Conservation (phyloP, 2,113 vertebrate species). For the Stomatorhinus ivindoensis region DNA sequence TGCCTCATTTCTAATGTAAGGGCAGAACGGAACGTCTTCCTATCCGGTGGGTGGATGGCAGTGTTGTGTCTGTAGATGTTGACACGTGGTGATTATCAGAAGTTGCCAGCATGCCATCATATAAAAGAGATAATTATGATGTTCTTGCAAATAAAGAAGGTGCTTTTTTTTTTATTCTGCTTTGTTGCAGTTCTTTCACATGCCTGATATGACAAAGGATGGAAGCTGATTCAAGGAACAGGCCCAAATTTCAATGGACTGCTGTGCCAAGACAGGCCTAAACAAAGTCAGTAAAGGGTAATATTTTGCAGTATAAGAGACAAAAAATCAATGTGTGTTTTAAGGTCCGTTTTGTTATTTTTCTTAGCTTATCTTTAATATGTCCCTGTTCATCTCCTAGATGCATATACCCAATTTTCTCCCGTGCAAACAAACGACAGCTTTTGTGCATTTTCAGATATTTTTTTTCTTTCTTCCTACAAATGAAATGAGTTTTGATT, state of each 20-base stretch:
- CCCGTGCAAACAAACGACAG: neutral
- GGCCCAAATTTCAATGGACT: neutral
- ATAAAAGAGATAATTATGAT: neutral
- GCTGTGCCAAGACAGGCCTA: neutral
- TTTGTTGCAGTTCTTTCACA: neutral
- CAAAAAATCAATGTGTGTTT: slow-evolving; percentile 12
- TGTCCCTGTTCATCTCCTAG: neutral
- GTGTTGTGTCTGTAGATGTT: neutral
- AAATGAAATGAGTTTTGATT: slow-evolving; percentile 14
- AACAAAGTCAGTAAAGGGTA: neutral
- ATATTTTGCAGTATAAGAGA: neutral
- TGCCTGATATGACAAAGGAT: neutral
- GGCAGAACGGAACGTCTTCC: neutral
- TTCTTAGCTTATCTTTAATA: slow-evolving; percentile 9
- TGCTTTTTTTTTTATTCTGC: neutral
- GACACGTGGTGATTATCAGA: neutral
- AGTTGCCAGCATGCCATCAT: neutral
- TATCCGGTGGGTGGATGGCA: neutral
- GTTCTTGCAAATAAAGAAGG: neutral
- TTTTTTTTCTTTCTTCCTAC: neutral
- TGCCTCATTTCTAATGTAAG: neutral
- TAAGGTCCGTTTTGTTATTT: neutral
- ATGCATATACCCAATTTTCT: neutral
- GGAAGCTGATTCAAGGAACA: neutral
- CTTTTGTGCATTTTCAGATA: neutral